Evolutionary conservation across 1,140 invertebrate species (phyloP), one percentile per base, ranked within the genome.

Genomic region (Sipha flava): DNA sequence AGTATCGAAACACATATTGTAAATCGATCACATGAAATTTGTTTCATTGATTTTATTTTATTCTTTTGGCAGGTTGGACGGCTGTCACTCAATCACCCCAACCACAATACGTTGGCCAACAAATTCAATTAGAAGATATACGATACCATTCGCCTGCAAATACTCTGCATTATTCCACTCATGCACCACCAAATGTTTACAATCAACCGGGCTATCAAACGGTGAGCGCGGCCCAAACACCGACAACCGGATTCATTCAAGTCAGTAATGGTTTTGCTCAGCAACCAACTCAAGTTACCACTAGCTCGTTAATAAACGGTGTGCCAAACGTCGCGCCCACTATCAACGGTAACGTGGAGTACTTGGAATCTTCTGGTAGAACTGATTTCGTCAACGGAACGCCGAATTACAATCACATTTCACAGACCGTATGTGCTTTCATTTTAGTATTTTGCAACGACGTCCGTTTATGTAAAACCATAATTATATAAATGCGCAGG

Each of bases 381-480:
- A 81, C 72, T 34, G 80, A 79, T 34, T 68, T 62, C 40, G 81
- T 82, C 9, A 81, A 81, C 47, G 81, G 81, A 31, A 79, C 73
- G 7, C 43, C 79, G 21, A 80, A 80, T 66, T 77, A 80, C 49
- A 77, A 77, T 57, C 73, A 77, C 7, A 77, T 77, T 26, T 57
- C 73, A 6, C 73, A 77, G 34, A 77, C 49, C 18, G 73, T 77
- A 43, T 0, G 52, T 73, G 16, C 21, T 3, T 72, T 73, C 6
- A 1, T 4, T 23, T 40, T 14, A 64, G 12, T 9, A 14, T 66
- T 26, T 49, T 14, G 9, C 2, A 7, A 3, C 12, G 6, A 14
- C 18, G 10, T 43, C 6, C 43, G 2, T 23, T 21, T 14, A 23
- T 6, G 23, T 14, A 7, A 40, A 26, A 23, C 23, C 4, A 40